Base-by-base conservation (phyloP, 2,888 invertebrate genomes). In the Ophion obscuratus region DNA sequence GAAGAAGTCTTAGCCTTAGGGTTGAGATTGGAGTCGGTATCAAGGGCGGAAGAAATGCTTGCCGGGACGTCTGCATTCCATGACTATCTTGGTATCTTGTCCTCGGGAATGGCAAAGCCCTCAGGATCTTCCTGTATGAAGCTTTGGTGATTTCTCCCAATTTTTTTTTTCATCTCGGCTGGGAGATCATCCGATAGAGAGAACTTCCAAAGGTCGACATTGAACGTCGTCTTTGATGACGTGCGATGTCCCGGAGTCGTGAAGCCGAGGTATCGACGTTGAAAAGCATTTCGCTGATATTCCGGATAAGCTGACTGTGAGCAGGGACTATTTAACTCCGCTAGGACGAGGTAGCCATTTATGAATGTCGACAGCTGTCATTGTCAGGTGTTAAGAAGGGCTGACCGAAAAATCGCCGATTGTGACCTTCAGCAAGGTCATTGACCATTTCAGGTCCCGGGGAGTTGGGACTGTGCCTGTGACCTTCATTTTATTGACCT, bases 1-100 rank as follows among this genome's bases (percentile, higher is more conserved):
- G 44, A 27, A 59, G 10, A 40, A 11, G 67, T 57, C 57, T 78
- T 36, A 36, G 61, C 70, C 20, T n/a, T 17, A 17, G 31, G 61
- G 71, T 71, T 40, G 74, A 81, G 74, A 81, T 74, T 67, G 61
- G 74, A 74, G 67, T 67, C 67, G 62, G 57, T 80, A 73, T 81
- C 81, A 74, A 74, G 59, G 73, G 57, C 66, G 66, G 61, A 61
- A 59, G 71, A 70, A 71, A 66, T 81, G 67, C 67, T 74, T 74
- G 74, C 64, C 66, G 80, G 73, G 14, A 66, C 36, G 62, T 5
- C 40, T 66, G 57, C 57, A 17, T 73, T 57, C 66, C 11, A n/a
- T 31, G 73, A 57, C 59, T 81, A 44, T 59, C 57, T 53, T 14
- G 47, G 59, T 81, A 59, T 74, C 59, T 81, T 47, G 31, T 47